These are phyloP conservation scores for Dioctria rufipes DNA, from an alignment of 2,888 invertebrate genomes.

Conservation along the genomic window DNA sequence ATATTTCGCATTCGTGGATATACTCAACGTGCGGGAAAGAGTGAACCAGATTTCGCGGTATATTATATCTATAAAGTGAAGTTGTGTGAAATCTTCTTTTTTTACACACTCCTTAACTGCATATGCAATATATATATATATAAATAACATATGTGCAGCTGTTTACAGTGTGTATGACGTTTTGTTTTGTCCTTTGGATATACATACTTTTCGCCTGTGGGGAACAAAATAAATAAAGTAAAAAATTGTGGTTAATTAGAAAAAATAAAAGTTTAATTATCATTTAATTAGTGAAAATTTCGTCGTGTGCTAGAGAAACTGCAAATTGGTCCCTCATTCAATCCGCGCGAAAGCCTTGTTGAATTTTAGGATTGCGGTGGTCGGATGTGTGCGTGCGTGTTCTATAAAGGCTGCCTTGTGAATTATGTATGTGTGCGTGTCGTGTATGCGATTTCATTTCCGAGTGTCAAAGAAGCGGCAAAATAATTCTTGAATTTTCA, in stretches of 20 bases:
- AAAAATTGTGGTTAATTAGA: not conserved
- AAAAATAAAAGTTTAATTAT: conserved; percentile 4
- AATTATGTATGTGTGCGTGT: not conserved
- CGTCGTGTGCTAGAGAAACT: not conserved
- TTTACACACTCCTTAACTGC: no score
- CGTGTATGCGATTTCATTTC: conserved; percentile 23
- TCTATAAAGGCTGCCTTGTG: no score
- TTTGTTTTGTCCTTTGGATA: conserved; percentile 19
- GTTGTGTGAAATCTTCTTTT: no score
- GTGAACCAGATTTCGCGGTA: not conserved
- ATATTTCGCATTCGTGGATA: conserved; percentile 8
- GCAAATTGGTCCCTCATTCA: not conserved
- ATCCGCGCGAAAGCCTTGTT: no score
- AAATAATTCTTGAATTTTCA: not conserved
- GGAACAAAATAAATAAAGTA: not conserved
- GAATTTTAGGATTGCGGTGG: not conserved
- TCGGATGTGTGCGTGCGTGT: not conserved
- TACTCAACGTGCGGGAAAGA: conserved; percentile 39
- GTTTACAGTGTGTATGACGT: not conserved
- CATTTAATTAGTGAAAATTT: conserved; percentile 1
- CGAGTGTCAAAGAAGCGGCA: conserved; percentile 44
- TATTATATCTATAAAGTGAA: not conserved
- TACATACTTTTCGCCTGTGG: no score
- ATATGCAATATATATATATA: no score
- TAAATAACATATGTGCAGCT: no score